phyloP scores from a whole-genome alignment of 2,888 invertebrate genomes.

The Rhorus exstirpatorius region DNA sequence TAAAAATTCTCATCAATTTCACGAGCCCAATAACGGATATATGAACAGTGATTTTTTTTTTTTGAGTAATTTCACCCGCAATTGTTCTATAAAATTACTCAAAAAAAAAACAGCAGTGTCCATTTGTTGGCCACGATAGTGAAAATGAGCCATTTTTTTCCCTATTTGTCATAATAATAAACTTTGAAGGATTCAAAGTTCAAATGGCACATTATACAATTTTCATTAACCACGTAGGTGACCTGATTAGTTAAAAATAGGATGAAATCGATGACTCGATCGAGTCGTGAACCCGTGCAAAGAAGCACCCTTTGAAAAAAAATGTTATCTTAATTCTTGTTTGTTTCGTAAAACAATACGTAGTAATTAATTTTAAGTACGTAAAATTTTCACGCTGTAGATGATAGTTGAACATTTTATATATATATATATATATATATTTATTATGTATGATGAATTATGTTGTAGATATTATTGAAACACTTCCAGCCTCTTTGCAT shows the following conservation, averaged over 20 bases:
- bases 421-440: conserved; percentile 10
- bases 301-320: background rate
- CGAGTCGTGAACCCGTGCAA: background rate
- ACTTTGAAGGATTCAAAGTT: background rate
- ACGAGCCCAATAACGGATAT: background rate
- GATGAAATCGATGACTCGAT: conserved; percentile 15
- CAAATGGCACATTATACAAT: background rate
- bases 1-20: too few relatives aligned
- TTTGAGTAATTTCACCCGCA: background rate
- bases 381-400: background rate
- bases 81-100: background rate
- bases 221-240: background rate
- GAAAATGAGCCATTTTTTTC: too few relatives aligned
- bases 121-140: too few relatives aligned
- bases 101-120: too few relatives aligned
- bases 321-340: background rate
- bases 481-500: conserved; percentile 70
- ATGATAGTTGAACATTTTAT: too few relatives aligned
- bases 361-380: conserved; percentile 22
- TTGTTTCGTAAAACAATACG: background rate
- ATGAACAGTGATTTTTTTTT: background rate
- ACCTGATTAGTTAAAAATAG: conserved; percentile 42
- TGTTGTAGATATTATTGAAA: background rate
- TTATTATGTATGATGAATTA: background rate
- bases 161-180: background rate